These are phyloP conservation scores for Choloepus didactylus DNA, from an alignment of 2,797 vertebrate genomes.

Conservation along the genomic window DNA sequence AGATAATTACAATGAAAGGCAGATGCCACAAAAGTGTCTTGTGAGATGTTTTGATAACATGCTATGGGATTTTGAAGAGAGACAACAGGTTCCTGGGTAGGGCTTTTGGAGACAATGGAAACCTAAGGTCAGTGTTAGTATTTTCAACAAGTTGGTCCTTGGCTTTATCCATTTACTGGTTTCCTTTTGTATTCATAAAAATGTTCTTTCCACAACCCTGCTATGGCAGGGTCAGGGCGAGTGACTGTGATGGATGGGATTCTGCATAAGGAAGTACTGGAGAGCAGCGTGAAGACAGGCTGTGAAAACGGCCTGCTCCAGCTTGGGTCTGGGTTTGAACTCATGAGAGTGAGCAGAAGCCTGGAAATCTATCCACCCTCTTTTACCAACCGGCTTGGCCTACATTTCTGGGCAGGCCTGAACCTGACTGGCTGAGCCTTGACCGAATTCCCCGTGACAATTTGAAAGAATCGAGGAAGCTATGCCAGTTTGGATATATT, in stretches of 20 bases:
- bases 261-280: not conserved
- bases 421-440: not conserved
- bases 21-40: fast-evolving
- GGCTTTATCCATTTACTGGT: not conserved
- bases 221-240: not conserved
- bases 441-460: not conserved
- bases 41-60: not conserved
- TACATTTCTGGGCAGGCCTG: constrained; percentile 17
- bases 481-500: too few relatives aligned
- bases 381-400: not conserved
- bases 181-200: not conserved
- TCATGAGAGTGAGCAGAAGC: not conserved
- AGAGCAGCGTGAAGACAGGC: not conserved
- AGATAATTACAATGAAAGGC: not conserved
- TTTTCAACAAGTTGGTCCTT: not conserved
- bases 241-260: not conserved
- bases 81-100: not conserved
- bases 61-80: not conserved
- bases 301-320: not conserved
- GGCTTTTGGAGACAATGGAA: not conserved
- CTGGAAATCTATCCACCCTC: not conserved
- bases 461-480: not conserved
- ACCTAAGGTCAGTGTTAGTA: too few relatives aligned
- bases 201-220: not conserved
- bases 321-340: not conserved